Conservation (phyloP, 2,113 vertebrate genomes). For the Caretta caretta region DNA sequence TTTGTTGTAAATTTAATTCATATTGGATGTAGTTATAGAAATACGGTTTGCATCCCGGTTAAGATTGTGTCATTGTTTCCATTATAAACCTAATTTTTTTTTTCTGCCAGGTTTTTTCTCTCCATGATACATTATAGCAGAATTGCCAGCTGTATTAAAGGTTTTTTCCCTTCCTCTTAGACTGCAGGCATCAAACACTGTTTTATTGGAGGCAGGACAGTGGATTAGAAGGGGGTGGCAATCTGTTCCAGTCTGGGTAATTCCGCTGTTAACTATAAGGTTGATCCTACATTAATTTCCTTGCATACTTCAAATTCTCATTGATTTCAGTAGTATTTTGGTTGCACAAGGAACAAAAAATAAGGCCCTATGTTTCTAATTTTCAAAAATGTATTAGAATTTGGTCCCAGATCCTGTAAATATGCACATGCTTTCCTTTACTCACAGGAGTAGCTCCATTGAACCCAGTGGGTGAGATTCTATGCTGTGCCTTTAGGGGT, state of each 20-base stretch:
- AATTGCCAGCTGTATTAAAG: neutral
- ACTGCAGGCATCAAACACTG: neutral
- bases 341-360: neutral
- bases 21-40: slow-evolving; percentile 18
- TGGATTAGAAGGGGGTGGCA: neutral
- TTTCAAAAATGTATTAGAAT: rapidly evolving
- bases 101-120: slow-evolving; percentile 16
- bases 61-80: slow-evolving; percentile 47
- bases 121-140: slow-evolving; percentile 27
- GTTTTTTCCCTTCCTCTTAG: neutral
- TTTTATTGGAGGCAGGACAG: slow-evolving; percentile 7
- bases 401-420: neutral
- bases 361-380: neutral
- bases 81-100: slow-evolving; percentile 33
- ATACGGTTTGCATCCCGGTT: slow-evolving; percentile 24
- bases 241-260: neutral
- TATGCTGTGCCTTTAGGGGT: neutral
- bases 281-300: slow-evolving; percentile 5
- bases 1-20: slow-evolving; percentile 4
- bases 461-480: neutral
- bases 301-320: neutral
- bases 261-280: neutral
- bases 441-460: neutral
- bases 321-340: neutral
- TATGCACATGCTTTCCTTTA: rapidly evolving